Base-by-base conservation (phyloP, 2,113 vertebrate species). In the Aphelocoma coerulescens region DNA sequence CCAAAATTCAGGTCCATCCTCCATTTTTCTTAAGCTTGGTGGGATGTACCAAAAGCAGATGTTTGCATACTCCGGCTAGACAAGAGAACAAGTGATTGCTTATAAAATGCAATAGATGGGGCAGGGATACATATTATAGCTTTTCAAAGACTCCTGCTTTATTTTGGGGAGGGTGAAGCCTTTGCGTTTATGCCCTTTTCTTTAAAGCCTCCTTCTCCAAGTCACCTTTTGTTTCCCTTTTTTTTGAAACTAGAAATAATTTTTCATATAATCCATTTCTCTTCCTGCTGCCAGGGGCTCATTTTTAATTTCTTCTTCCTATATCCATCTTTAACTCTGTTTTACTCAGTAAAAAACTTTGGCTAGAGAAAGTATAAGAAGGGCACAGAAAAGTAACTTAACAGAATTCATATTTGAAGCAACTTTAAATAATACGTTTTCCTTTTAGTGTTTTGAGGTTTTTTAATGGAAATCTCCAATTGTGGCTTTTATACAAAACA, bases 1-100 rank as follows among this genome's bases (percentile, higher is more conserved):
- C 98, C 98, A 98, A 95, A 98, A 98, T 76, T 98, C 98, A 32
- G 98, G 97, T 95, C 98, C 98, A n/a, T 97, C 97, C 41, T 98
- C 89, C 97, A 97, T 97, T 46, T 94, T 90, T 94, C 98, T 97
- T 67, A 98, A 97, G 88, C 98, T 98, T 1, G 98, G 98, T 92
- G 98, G 98, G 97, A 98, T 98, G 98, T 98, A 98, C 98, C 98
- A 99, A 95, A 98, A 98, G 92, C 98, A 98, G 88, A 98, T 59
- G 0, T 98, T 98, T 90, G 98, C 97, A 63, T 98, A 98, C 93
- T 98, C 98, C 0, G 98, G 98, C 98, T 98, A 85, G 76, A 92
- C 27, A 91, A 95, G 84, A 93, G 52, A 96, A 94, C 68, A 94
- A 61, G n/a, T 10, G 12, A 73, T 46, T 73, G 16, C 4, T 82